A percentile compares a stretch with the other conserved stretches of the same genome.
phyloP scores from a whole-genome alignment of 2,797 vertebrate species.

The Pogoniulus pusillus region DNA sequence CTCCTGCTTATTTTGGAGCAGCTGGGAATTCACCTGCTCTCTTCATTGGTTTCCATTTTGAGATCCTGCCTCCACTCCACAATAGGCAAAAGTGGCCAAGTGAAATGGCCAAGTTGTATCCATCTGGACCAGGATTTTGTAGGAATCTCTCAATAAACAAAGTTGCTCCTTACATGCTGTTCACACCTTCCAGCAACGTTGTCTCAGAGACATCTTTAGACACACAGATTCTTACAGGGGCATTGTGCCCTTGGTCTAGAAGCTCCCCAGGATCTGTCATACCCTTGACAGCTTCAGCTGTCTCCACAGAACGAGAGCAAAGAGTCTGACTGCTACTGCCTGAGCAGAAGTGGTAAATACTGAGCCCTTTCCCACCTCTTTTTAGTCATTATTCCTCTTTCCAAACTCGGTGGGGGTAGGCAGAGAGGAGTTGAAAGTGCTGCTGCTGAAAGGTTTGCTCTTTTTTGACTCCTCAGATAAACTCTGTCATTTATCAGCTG shows the following conservation, averaged over 20 bases:
- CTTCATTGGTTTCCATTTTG: not conserved
- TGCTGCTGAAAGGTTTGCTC: not conserved
- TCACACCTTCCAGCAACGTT: not conserved
- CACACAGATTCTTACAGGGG: fast-evolving
- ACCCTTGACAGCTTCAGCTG: not conserved
- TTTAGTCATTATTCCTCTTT: not conserved
- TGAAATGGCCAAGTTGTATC: not conserved
- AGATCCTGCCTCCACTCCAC: not conserved
- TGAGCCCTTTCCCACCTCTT: not conserved
- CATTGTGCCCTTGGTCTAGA: not conserved
- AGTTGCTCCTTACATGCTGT: not conserved
- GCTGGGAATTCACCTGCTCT: not conserved
- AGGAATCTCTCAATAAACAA: not conserved
- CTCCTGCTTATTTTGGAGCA: not conserved
- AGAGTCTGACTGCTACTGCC: not conserved
- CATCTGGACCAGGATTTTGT: not conserved
- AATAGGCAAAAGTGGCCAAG: not conserved
- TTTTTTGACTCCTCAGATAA: conserved; percentile 30
- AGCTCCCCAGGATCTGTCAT: not conserved
- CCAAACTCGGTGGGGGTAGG: fast-evolving
- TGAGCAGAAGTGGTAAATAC: not conserved
- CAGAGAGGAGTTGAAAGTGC: not conserved
- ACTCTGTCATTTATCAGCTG: not conserved
- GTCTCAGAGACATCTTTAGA: not conserved
- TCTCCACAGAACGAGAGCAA: not conserved